phyloP scores from a whole-genome alignment of 2,888 invertebrate genomes.

The Netelia inedita region DNA sequence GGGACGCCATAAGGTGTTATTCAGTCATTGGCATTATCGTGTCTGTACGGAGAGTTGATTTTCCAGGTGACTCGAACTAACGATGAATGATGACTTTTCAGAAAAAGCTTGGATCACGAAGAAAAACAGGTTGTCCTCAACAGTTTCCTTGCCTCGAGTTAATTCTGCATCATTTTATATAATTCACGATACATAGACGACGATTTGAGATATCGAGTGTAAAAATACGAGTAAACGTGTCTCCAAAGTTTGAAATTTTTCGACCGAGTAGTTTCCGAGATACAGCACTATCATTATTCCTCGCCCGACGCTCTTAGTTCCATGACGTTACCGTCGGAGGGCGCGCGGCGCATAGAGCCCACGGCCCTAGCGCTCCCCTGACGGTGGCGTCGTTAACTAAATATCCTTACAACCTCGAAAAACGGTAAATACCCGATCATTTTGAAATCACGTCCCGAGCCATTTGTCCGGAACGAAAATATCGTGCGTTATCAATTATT shows the following conservation, averaged over 20 bases:
- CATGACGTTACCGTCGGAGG: background rate
- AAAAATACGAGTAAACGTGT: background rate
- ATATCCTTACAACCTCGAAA: background rate
- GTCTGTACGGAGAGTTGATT: background rate
- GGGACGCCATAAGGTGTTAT: background rate
- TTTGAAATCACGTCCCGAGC: too few species aligned
- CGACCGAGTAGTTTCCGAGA: too few species aligned
- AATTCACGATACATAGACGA: background rate
- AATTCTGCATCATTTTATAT: background rate
- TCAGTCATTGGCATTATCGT: background rate
- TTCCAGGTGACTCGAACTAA: background rate
- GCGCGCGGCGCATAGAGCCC: background rate
- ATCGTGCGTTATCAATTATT: too few species aligned
- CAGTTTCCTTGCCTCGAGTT: conserved; percentile 57
- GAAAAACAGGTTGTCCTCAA: conserved; percentile 58
- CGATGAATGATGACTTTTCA: conserved; percentile 41
- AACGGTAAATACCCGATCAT: background rate
- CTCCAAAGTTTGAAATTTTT: too few species aligned
- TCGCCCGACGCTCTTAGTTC: background rate
- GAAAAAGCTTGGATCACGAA: conserved; percentile 44
- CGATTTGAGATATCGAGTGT: background rate
- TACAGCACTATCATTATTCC: too few species aligned
- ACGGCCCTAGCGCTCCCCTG: background rate
- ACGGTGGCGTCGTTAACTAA: conserved; percentile 19
- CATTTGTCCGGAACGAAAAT: too few species aligned